Base-by-base conservation (phyloP, 2,888 invertebrate genomes). In the Enchytraeus crypticus region DNA sequence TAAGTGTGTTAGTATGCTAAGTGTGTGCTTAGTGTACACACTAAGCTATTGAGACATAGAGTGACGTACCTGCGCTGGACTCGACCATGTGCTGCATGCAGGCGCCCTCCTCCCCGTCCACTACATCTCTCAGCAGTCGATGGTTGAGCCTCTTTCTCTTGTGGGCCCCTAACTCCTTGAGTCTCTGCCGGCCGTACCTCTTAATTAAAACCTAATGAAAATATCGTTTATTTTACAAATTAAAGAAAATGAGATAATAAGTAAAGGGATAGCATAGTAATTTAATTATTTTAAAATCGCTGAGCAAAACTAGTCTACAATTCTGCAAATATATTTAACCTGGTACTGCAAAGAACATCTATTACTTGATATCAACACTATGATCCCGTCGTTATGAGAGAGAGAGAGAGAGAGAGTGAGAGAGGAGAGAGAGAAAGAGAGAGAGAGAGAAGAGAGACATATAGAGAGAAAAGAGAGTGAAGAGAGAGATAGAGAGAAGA, bases 81-180 rank as follows among this genome's bases (percentile, higher is more conserved):
- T 43, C 43, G 26, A 57, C 57, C 46, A 57, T 57, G 29, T 57
- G 57, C 46, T 27, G 47, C 45, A 57, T 45, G n/a, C 57, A 57
- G 5, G 21, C 46, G 5, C 57, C 57, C 29, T 57, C 46, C 4
- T 27, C 29, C 21, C 45, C 38, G 14, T 30, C 47, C 30, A 11
- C 53, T 8, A 21, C 26, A 43, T 43, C 46, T 21, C 27, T 27
- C 8, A 38, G 23, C 47, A 57, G 0, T 5, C 46, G 57, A 5
- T 60, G 32, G n/a, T 43, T 43, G 2, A 62, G 29, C 38, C 59
- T 27, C 45, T 66, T 64, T n/a, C 62, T 47, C 46, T 64, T 64
- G 58, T 66, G 63, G 2, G 63, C 68, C 29, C 58, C 65, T 26
- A 69, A 57, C 47, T 69, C 69, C 59, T 62, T 61, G 27, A 69